Conservation (phyloP, 2,113 vertebrate genomes). For the Otocyon megalotis region DNA sequence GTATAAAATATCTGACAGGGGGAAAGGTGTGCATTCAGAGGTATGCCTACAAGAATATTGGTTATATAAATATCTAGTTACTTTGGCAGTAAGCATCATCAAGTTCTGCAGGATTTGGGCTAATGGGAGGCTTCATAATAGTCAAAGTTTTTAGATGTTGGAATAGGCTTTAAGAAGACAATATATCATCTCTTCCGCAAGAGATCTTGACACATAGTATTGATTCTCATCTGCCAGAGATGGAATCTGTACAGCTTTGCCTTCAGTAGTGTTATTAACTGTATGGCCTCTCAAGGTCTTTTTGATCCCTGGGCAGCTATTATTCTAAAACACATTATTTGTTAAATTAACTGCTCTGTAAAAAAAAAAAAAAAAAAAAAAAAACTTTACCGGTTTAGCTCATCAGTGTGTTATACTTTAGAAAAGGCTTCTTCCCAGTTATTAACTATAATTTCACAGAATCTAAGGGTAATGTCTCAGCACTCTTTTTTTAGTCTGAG, state of each 20-base stretch:
- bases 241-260: background rate
- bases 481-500: background rate
- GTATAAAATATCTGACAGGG: background rate
- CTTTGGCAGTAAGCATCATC: background rate
- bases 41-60: background rate
- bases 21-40: background rate
- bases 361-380: background rate
- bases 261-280: background rate
- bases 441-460: background rate
- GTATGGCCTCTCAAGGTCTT: background rate
- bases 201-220: background rate
- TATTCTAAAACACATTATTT: background rate
- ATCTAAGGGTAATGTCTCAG: background rate
- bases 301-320: background rate
- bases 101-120: constrained; percentile 9
- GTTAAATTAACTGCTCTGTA: background rate
- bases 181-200: background rate
- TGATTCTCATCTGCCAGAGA: constrained; percentile 36
- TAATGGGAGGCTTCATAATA: background rate
- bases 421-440: background rate
- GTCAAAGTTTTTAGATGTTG: background rate
- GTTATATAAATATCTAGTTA: constrained; percentile 18
- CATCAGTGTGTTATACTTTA: background rate
- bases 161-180: background rate
- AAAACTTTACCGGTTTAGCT: background rate